A percentile compares a stretch with the other conserved stretches of the same genome.
Evolutionary conservation across 2,113 vertebrate genomes (phyloP).

Genomic region (Mormyrus iriodes): DNA sequence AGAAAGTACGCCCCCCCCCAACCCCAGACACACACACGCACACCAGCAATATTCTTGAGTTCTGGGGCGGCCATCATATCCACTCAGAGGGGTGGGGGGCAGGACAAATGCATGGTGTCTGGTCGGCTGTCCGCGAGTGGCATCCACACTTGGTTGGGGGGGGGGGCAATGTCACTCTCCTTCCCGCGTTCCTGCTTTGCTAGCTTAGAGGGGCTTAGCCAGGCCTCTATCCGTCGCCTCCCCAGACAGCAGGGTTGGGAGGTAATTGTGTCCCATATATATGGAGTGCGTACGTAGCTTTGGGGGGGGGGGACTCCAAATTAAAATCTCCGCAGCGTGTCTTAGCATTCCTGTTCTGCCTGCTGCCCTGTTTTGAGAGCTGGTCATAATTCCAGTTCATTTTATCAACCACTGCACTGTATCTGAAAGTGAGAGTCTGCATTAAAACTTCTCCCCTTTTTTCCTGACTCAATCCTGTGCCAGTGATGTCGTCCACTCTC

Average conservation of each 20-base stretch:
- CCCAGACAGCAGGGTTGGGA: constrained; percentile 53
- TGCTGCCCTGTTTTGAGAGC: constrained; percentile 41
- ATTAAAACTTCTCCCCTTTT: constrained; percentile 35
- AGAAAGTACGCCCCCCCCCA: constrained; percentile 40
- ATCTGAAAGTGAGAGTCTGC: constrained; percentile 19
- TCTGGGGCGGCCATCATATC: constrained; percentile 28
- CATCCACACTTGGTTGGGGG: constrained; percentile 52
- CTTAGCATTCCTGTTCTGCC: constrained; percentile 46
- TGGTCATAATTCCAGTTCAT: constrained; percentile 48
- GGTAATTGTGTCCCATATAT: constrained; percentile 65
- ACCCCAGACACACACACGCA: no score
- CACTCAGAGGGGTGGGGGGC: constrained; percentile 15
- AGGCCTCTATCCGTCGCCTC: constrained; percentile 53
- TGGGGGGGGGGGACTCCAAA: constrained; percentile 50
- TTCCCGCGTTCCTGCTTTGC: constrained; percentile 37
- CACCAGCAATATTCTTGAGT: constrained; percentile 40
- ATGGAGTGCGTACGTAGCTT: constrained; percentile 50
- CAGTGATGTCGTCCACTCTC: neutral
- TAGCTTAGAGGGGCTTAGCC: constrained; percentile 65
- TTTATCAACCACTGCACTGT: constrained; percentile 45
- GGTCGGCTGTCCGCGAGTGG: constrained; percentile 42
- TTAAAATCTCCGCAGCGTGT: constrained; percentile 68
- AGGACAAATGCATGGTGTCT: constrained; percentile 42
- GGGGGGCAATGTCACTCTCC: constrained; percentile 35
- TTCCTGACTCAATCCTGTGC: neutral